Percentiles rank a stretch among this genome's conserved stretches.
Conservation (phyloP, 2,888 invertebrate genomes). For the Dynastes maya region DNA sequence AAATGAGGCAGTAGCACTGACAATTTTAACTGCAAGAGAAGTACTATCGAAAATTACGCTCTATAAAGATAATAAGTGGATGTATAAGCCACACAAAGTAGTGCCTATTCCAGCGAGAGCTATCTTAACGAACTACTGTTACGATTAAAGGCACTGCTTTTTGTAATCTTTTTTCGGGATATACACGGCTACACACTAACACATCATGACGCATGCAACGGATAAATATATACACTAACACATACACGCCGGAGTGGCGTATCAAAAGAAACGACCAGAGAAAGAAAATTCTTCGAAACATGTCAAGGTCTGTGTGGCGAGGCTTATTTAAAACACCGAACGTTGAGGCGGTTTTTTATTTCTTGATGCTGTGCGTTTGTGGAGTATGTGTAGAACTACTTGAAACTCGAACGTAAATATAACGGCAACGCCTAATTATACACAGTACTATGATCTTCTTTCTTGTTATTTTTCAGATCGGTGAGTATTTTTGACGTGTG, state of each 20-base stretch:
- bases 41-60: conserved; percentile 31
- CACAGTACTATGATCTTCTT: background rate
- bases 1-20: background rate
- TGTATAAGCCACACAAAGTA: conserved; percentile 26
- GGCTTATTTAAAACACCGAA: conserved; percentile 38
- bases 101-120: conserved; percentile 18
- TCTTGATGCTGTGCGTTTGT: background rate
- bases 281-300: conserved; percentile 46
- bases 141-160: conserved; percentile 33
- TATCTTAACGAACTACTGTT: conserved; percentile 43
- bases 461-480: conserved; percentile 11
- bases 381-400: conserved; percentile 29
- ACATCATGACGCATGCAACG: conserved; percentile 42
- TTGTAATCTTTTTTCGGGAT: conserved; percentile 39
- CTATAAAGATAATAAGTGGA: conserved; percentile 39
- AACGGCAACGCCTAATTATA: conserved; percentile 36
- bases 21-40: background rate
- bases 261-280: conserved; percentile 42
- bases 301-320: conserved; percentile 38
- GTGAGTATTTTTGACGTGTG: background rate
- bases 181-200: conserved; percentile 25
- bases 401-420: conserved; percentile 44
- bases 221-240: conserved; percentile 38
- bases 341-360: conserved; percentile 23
- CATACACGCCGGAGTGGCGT: background rate